Evolutionary conservation across 2,888 invertebrate genomes (phyloP).

Genomic region (Corbicula japonica): DNA sequence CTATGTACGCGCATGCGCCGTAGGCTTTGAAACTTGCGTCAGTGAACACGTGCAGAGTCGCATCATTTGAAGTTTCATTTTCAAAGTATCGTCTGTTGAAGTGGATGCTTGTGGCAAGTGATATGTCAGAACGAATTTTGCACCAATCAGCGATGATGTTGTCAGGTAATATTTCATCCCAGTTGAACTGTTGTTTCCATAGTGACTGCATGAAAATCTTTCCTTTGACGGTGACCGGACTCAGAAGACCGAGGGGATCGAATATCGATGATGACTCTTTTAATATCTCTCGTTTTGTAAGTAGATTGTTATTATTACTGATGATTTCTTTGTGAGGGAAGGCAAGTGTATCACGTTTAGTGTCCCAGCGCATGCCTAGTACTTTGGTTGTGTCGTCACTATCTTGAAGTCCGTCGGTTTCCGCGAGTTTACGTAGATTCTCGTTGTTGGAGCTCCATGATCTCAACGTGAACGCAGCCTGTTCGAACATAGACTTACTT

Average conservation of each 20-base stretch:
- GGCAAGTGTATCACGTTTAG: slow-evolving; percentile 28
- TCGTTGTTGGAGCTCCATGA: slow-evolving; percentile 47
- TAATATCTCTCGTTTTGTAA: slow-evolving; percentile 29
- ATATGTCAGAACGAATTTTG: too few relatives aligned
- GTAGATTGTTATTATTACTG: not conserved
- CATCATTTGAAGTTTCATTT: too few relatives aligned
- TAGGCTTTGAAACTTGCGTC: too few relatives aligned
- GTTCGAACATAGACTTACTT: slow-evolving; percentile 24
- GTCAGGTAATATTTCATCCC: slow-evolving; percentile 12
- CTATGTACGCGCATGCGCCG: too few relatives aligned
- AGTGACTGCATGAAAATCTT: slow-evolving; percentile 45
- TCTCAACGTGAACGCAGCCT: slow-evolving; percentile 49
- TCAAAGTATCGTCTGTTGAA: too few relatives aligned
- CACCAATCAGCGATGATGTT: too few relatives aligned
- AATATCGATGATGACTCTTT: slow-evolving; percentile 32
- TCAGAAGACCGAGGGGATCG: slow-evolving; percentile 35
- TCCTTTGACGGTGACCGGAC: slow-evolving; percentile 24
- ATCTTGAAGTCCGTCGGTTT: slow-evolving; percentile 29
- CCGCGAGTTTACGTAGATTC: slow-evolving; percentile 2
- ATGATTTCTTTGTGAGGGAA: not conserved
- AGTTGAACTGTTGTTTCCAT: slow-evolving; percentile 24
- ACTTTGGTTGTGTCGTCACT: slow-evolving; percentile 20
- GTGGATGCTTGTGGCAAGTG: too few relatives aligned
- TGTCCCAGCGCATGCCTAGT: slow-evolving; percentile 51
- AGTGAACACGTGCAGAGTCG: too few relatives aligned